These are phyloP conservation scores for Graptemys geographica DNA, from an alignment of 2,797 vertebrate species.

Conservation along the genomic window DNA sequence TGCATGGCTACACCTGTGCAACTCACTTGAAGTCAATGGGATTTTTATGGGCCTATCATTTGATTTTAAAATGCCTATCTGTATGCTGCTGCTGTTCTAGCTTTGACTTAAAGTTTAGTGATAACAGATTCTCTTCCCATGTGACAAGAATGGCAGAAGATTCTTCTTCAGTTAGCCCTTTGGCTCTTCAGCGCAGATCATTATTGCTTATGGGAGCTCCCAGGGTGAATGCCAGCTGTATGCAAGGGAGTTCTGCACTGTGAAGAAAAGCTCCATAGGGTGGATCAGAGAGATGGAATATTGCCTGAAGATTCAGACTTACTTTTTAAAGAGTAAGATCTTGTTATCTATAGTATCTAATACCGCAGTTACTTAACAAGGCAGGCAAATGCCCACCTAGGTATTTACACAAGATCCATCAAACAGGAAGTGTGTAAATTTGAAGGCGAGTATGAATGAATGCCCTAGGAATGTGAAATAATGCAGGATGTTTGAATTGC, in stretches of 20 bases:
- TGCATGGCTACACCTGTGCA: background rate
- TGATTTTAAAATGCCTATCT: background rate
- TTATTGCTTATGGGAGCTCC: background rate
- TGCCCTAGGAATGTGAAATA: background rate
- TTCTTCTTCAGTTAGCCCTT: background rate
- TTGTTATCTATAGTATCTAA: background rate
- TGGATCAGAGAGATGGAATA: background rate
- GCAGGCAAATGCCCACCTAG: background rate
- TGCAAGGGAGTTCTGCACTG: background rate
- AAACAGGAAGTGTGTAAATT: background rate
- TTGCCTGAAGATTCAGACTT: background rate
- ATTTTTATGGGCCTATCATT: background rate
- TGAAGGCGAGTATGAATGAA: background rate
- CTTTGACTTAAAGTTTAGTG: background rate
- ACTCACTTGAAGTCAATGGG: background rate
- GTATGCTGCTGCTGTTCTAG: background rate
- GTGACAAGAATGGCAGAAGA: rapidly evolving
- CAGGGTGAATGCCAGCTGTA: background rate
- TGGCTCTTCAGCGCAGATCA: background rate
- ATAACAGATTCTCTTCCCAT: background rate
- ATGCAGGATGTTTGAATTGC: background rate
- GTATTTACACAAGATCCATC: background rate
- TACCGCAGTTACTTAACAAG: background rate
- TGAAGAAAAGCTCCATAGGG: background rate
- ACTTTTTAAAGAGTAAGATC: background rate